Evolutionary conservation across 2,113 vertebrate genomes (phyloP).

Genomic region (Hirundichthys speculiger): DNA sequence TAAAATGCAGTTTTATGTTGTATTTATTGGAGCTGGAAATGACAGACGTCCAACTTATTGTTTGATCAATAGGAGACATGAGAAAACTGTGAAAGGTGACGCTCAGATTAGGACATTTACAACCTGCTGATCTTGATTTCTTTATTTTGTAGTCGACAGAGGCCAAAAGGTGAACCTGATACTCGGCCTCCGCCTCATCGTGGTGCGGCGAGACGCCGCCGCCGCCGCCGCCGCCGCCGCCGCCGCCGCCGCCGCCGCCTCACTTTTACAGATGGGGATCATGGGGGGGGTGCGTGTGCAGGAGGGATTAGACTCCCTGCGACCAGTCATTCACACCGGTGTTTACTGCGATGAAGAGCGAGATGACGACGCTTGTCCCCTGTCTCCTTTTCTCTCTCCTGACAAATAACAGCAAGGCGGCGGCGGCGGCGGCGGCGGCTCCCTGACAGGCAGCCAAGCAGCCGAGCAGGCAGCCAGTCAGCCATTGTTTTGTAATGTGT

Average conservation of each 20-base stretch:
- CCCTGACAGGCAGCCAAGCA: conserved; percentile 76
- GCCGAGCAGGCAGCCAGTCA: conserved; percentile 73
- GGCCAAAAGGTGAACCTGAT: neutral
- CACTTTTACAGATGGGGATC: conserved; percentile 52
- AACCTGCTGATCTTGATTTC: neutral
- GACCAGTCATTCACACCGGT: conserved; percentile 67
- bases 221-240: too few relatives aligned
- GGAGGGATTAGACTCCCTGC: conserved; percentile 69
- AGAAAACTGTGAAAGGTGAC: too few relatives aligned
- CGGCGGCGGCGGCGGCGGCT: conserved; percentile 56
- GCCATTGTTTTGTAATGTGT: conserved; percentile 82
- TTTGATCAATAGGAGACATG: too few relatives aligned
- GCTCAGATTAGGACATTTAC: too few relatives aligned
- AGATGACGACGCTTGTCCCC: conserved; percentile 69
- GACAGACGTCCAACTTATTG: too few relatives aligned
- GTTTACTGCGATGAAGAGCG: conserved; percentile 58
- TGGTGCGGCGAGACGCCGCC: too few relatives aligned
- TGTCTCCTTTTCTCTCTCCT: conserved; percentile 65
- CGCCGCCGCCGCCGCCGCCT: too few relatives aligned
- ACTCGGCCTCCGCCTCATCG: too few relatives aligned
- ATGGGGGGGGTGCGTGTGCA: conserved; percentile 52
- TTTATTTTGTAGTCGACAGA: neutral
- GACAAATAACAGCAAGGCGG: conserved; percentile 72
- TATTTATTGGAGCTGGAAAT: neutral
- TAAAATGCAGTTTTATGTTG: neutral